Evolutionary conservation across 2,797 vertebrate species (phyloP).

Genomic region (Danio jaintianensis): DNA sequence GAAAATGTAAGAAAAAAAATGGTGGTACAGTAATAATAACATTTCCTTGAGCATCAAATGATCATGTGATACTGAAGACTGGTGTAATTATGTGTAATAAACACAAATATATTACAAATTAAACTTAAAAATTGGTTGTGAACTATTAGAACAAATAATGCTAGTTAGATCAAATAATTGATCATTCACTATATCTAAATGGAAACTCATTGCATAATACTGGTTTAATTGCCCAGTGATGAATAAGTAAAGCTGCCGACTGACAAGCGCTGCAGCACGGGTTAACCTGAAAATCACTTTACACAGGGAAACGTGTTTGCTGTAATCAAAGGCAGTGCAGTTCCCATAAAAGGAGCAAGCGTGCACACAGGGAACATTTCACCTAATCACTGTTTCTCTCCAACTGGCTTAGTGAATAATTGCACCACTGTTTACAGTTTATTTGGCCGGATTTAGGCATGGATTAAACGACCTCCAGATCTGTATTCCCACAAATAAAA

Average conservation of each 20-base stretch:
- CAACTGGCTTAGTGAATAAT: slow-evolving; percentile 48
- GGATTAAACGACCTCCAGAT: slow-evolving; percentile 27
- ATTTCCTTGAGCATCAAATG: too few relatives aligned
- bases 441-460: slow-evolving; percentile 7
- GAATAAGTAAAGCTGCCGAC: background rate
- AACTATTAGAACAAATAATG: too few relatives aligned
- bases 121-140: too few relatives aligned
- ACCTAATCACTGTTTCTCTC: slow-evolving; percentile 36
- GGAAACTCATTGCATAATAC: background rate
- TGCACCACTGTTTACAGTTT: slow-evolving; percentile 40
- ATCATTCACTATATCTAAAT: too few relatives aligned
- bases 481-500: slow-evolving; percentile 16
- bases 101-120: too few relatives aligned
- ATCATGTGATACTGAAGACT: too few relatives aligned
- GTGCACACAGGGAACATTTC: slow-evolving; percentile 19
- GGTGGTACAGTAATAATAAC: too few relatives aligned
- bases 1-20: too few relatives aligned
- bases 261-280: background rate
- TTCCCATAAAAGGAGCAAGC: slow-evolving; percentile 37
- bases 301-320: slow-evolving; percentile 43
- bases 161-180: too few relatives aligned
- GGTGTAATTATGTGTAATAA: too few relatives aligned
- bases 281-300: too few relatives aligned
- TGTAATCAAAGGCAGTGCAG: slow-evolving; percentile 40
- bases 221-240: background rate